Percentiles rank a stretch among this genome's conserved stretches.
Evolutionary conservation across 2,888 invertebrate genomes (phyloP).

Genomic region (Merodon equestris): DNA sequence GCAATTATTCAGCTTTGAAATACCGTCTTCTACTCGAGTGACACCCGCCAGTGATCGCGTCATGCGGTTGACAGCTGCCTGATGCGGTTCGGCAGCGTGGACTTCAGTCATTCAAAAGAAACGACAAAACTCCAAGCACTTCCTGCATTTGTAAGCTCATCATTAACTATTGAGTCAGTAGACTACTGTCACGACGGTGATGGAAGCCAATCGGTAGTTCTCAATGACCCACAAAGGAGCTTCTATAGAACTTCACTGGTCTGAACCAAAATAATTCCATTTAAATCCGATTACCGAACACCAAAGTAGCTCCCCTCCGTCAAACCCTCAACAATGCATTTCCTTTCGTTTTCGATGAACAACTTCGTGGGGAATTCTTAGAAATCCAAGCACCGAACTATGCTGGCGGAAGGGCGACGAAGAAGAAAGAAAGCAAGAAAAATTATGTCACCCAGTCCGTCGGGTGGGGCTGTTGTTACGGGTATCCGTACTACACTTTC

Average conservation of each 20-base stretch:
- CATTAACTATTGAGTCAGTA: slow-evolving; percentile 11
- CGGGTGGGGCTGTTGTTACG: background rate
- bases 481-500: slow-evolving; percentile 5
- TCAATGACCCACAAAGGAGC: background rate
- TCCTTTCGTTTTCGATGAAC: slow-evolving; percentile 33
- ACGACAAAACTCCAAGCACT: slow-evolving; percentile 25
- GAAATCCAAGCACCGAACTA: background rate
- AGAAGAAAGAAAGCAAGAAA: slow-evolving; percentile 4
- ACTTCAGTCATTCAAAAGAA: background rate
- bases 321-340: slow-evolving; percentile 22
- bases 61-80: slow-evolving; percentile 36
- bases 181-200: no score
- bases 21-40: slow-evolving; percentile 46
- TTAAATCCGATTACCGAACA: slow-evolving; percentile 44
- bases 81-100: slow-evolving; percentile 14
- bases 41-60: slow-evolving; percentile 27
- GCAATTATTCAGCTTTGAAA: slow-evolving; percentile 52
- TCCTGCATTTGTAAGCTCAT: slow-evolving; percentile 58
- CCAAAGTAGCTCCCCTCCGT: background rate
- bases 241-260: background rate
- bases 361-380: slow-evolving; percentile 1
- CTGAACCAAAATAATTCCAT: slow-evolving; percentile 6
- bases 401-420: no score
- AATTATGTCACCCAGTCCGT: slow-evolving; percentile 32
- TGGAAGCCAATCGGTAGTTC: background rate